Conservation (phyloP, 2,797 vertebrate species). For the Hoplostethus mediterraneus region DNA sequence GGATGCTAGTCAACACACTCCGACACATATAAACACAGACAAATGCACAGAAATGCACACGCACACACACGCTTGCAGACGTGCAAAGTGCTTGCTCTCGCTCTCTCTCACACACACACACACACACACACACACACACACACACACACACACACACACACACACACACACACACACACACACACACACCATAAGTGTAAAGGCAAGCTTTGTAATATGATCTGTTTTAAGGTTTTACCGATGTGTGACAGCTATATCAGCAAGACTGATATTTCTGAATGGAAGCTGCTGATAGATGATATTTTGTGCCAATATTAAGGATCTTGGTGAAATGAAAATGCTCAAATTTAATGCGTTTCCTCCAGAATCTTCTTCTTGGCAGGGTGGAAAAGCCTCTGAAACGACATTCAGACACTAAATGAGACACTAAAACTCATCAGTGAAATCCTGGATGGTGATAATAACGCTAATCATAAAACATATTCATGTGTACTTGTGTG, state of each 20-base stretch:
- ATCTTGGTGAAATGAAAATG: no score
- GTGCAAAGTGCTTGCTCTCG: neutral
- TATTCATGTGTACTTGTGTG: no score
- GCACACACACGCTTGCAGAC: conserved; percentile 10
- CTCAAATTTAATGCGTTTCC: no score
- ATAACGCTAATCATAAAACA: no score
- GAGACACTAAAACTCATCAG: no score
- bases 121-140: conserved; percentile 8
- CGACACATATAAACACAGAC: conserved; percentile 50
- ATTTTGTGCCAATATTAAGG: no score
- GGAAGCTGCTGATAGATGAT: neutral
- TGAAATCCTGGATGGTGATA: no score
- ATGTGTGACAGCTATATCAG: neutral
- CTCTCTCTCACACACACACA: neutral
- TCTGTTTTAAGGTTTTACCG: conserved; percentile 9
- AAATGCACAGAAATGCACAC: neutral
- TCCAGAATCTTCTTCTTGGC: no score
- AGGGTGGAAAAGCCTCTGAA: no score
- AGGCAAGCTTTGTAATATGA: conserved; percentile 1
- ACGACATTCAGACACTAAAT: no score
- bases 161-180: conserved; percentile 11
- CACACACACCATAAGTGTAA: neutral
- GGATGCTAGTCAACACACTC: conserved; percentile 79
- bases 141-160: conserved; percentile 13
- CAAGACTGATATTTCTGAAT: neutral